Evolutionary conservation across 2,797 vertebrate species (phyloP), one percentile per base, ranked within the genome.

Genomic region (Craterocephalus amniculus): DNA sequence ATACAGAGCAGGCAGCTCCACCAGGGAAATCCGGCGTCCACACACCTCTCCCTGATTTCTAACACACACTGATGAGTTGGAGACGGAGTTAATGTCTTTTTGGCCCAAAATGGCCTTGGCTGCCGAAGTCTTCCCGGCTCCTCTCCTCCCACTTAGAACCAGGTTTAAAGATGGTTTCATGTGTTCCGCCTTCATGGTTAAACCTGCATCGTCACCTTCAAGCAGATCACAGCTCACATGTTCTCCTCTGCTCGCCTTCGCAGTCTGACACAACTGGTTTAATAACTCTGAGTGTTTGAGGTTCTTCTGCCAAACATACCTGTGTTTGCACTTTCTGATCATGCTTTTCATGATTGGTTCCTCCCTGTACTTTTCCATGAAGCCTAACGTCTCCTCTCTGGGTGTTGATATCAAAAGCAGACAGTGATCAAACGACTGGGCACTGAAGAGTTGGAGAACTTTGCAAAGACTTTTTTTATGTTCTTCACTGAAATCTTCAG

Each of bases 1-100:
- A 52, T 34, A 52, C 36, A 78, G 59, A 8, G 38, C 45, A n/a
- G 83, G 75, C 24, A 85, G 67, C 38, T 79, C 60, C 38, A 78
- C 65, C n/a, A 81, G 10, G 1, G 72, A 76, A 38, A 81, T 34
- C 43, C 0, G 0, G 16, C 7, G 57, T 58, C 80, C 72, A 52
- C 36, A 43, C 58, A 74, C 56, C 43, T 59, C 48, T 16, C 31
- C 63, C 14, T 68, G 51, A 31, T 65, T 6, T 71, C 35, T 76
- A 13, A 78, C 63, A 40, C 65, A 60, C 65, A 36, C 29, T 22
- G 58, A 66, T 22, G 56, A 61, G n/a, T n/a, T n/a, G n/a, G n/a
- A n/a, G 29, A 18, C 6, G 1, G 14, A 5, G 32, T 1, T 1
- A n/a, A 8, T 16, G n/a, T 26, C n/a, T 22, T 13, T 57, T 6